Evolutionary conservation across 2,113 vertebrate species (phyloP).

Genomic region (Ammodytes marinus): DNA sequence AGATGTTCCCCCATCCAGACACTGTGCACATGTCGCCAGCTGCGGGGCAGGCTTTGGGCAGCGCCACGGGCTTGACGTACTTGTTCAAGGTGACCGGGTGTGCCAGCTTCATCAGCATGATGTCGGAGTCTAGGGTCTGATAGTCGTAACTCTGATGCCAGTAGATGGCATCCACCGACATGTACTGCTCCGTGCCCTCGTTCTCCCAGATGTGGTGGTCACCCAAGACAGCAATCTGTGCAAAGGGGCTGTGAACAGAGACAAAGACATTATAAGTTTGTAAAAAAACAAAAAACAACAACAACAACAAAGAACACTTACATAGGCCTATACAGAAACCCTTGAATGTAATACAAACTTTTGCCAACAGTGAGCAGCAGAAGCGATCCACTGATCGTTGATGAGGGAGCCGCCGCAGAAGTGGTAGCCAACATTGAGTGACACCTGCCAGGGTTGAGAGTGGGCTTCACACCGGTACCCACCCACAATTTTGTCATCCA

Average conservation of each 20-base stretch:
- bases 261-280: not conserved
- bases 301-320: not conserved
- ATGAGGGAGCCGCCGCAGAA: conserved; percentile 81
- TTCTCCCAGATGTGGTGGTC: conserved; percentile 81
- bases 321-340: not conserved
- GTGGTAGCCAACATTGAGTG: conserved; percentile 82
- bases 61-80: conserved; percentile 71
- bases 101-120: conserved; percentile 83
- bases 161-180: conserved; percentile 81
- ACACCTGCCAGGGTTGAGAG: conserved; percentile 77
- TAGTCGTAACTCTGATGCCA: conserved; percentile 82
- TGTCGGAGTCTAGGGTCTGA: conserved; percentile 79
- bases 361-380: conserved; percentile 85
- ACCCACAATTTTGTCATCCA: conserved; percentile 81
- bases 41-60: conserved; percentile 73
- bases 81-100: conserved; percentile 65
- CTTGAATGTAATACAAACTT: conserved; percentile 69
- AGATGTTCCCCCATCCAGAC: conserved; percentile 84
- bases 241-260: conserved; percentile 64
- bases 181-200: conserved; percentile 79
- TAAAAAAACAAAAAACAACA: not conserved
- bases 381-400: conserved; percentile 81
- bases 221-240: conserved; percentile 74
- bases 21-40: conserved; percentile 75
- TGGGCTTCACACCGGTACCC: conserved; percentile 73